Conservation (phyloP, 2,888 invertebrate species). For the Furcula furcula region DNA sequence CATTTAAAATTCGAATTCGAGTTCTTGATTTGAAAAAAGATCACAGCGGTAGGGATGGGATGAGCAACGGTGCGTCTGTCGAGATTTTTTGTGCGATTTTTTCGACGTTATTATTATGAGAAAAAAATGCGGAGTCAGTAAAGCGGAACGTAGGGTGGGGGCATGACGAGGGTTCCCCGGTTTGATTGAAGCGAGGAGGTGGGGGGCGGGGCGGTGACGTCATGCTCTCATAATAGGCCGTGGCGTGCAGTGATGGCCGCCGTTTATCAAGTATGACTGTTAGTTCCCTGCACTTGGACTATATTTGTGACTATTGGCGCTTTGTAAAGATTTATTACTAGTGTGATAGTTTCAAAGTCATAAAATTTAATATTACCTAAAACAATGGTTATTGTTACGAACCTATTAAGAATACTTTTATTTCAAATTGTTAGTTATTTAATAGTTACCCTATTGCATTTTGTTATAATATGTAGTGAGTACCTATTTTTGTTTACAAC, state of each 20-base stretch:
- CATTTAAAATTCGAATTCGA: constrained; percentile 62
- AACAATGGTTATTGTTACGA: too few species aligned
- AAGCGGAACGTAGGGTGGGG: constrained; percentile 79
- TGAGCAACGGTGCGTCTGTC: constrained; percentile 68
- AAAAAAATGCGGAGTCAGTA: constrained; percentile 80
- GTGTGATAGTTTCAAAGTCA: too few species aligned
- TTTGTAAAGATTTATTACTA: constrained; percentile 1
- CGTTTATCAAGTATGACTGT: constrained; percentile 73
- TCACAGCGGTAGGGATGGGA: constrained; percentile 67
- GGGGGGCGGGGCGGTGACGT: constrained; percentile 81
- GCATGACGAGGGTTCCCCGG: constrained; percentile 80
- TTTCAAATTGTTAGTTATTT: too few species aligned
- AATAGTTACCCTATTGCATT: too few species aligned
- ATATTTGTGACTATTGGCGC: constrained; percentile 37
- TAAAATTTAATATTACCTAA: too few species aligned
- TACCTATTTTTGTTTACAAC: too few species aligned
- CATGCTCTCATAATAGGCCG: constrained; percentile 80
- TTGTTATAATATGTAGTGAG: too few species aligned
- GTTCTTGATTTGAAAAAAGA: constrained; percentile 53
- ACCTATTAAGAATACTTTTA: too few species aligned
- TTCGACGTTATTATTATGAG: constrained; percentile 81
- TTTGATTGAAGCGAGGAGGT: constrained; percentile 77
- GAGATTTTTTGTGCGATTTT: constrained; percentile 80
- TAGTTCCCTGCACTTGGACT: constrained; percentile 68
- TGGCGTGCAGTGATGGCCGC: constrained; percentile 80